Conservation (phyloP, 2,888 invertebrate species). For the Stenichneumon culpator region DNA sequence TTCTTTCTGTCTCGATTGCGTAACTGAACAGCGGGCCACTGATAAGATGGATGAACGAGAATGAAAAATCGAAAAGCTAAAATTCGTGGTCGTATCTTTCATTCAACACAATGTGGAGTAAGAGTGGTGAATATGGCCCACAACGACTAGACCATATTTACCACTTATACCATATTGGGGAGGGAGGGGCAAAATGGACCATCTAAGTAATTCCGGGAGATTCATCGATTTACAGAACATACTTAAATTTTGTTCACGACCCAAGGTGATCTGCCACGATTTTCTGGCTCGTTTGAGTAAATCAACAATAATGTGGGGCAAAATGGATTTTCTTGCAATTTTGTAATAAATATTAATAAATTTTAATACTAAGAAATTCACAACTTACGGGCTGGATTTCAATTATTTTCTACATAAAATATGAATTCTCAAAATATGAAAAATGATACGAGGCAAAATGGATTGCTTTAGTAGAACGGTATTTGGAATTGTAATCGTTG, state of each 20-base stretch:
- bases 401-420: no score
- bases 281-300: not conserved
- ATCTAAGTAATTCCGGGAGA: not conserved
- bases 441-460: not conserved
- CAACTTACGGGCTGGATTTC: not conserved
- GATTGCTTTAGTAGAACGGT: not conserved
- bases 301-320: not conserved
- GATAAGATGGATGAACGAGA: not conserved
- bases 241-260: no score
- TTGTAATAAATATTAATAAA: not conserved
- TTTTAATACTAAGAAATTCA: not conserved
- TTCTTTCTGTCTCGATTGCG: slow-evolving; percentile 2
- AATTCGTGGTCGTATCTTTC: not conserved
- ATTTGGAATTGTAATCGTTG: no score
- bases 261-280: no score
- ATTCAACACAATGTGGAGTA: not conserved
- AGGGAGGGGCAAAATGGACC: no score
- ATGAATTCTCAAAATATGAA: not conserved
- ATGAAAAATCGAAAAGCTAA: not conserved
- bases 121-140: no score
- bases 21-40: not conserved
- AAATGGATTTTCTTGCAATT: not conserved
- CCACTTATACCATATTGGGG: not conserved
- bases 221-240: not conserved
- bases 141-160: not conserved